Conservation (phyloP, 2,888 invertebrate species). For the Orthonychiurus folsomi region DNA sequence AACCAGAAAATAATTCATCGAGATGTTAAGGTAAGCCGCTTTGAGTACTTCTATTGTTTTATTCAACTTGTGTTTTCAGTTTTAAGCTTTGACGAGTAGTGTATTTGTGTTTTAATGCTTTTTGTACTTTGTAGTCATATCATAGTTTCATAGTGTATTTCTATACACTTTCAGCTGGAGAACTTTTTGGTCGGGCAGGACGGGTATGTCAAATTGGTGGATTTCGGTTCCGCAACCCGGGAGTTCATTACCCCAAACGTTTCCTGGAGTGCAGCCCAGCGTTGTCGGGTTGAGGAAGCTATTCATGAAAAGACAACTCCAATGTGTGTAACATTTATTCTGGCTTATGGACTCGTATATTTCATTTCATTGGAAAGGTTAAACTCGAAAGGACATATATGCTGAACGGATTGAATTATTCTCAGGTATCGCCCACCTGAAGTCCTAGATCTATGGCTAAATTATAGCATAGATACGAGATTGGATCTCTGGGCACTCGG, state of each 20-base stretch:
- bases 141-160: neutral
- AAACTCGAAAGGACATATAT: neutral
- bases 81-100: neutral
- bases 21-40: slow-evolving; percentile 34
- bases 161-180: slow-evolving; percentile 25
- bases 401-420: slow-evolving; percentile 35
- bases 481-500: slow-evolving; percentile 96
- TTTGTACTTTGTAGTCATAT: neutral
- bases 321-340: slow-evolving; percentile 47
- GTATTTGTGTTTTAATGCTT: neutral
- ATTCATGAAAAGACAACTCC: slow-evolving; percentile 73
- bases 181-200: slow-evolving; percentile 37
- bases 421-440: slow-evolving; percentile 87
- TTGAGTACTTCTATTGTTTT: neutral
- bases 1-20: slow-evolving; percentile 36
- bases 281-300: slow-evolving; percentile 41
- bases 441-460: slow-evolving; percentile 96
- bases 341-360: neutral
- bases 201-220: slow-evolving; percentile 35
- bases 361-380: neutral
- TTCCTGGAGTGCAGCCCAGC: slow-evolving; percentile 31
- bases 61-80: neutral
- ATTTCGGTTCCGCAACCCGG: slow-evolving; percentile 37
- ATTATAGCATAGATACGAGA: slow-evolving; percentile 80
- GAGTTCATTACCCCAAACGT: slow-evolving; percentile 21